These are phyloP conservation scores for Neotoma lepida DNA, from an alignment of 2,113 vertebrate genomes.

Conservation along the genomic window DNA sequence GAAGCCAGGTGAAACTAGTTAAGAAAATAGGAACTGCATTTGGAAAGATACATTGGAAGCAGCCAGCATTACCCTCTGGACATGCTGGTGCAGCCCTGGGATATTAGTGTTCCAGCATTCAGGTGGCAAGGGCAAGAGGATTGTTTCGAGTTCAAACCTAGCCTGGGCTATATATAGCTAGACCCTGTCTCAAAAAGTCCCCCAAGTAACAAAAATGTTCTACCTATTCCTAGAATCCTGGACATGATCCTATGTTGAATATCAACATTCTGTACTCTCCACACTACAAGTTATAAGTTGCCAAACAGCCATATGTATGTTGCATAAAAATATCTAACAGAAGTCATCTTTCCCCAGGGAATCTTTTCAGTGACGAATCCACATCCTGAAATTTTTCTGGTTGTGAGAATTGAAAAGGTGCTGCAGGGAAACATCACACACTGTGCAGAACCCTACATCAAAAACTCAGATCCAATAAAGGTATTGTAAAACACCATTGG, in stretches of 20 bases:
- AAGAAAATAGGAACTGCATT: slow-evolving; percentile 40
- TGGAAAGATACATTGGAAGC: slow-evolving; percentile 36
- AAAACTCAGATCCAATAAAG: slow-evolving; percentile 92
- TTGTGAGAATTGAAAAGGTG: slow-evolving; percentile 96
- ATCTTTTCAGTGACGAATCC: slow-evolving; percentile 97
- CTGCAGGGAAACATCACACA: slow-evolving; percentile 96
- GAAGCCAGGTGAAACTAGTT: slow-evolving; percentile 3
- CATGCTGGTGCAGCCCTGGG: neutral
- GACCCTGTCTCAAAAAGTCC: neutral
- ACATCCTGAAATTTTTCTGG: slow-evolving; percentile 94
- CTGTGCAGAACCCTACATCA: slow-evolving; percentile 95
- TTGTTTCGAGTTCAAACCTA: neutral
- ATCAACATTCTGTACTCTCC: slow-evolving; percentile 37
- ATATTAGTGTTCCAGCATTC: neutral
- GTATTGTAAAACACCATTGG: slow-evolving; percentile 78
- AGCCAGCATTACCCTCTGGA: neutral
- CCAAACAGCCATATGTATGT: neutral
- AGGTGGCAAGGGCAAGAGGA: neutral
- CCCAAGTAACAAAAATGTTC: neutral
- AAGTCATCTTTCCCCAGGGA: slow-evolving; percentile 85
- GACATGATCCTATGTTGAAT: slow-evolving; percentile 21
- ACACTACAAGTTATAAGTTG: neutral
- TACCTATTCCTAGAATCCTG: slow-evolving; percentile 4
- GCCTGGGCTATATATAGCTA: neutral
- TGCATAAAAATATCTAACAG: slow-evolving; percentile 47